Evolutionary conservation across 1,140 invertebrate genomes (phyloP), one percentile per base, ranked within the genome.

Genomic region (Aphaenogaster ashmeadi): DNA sequence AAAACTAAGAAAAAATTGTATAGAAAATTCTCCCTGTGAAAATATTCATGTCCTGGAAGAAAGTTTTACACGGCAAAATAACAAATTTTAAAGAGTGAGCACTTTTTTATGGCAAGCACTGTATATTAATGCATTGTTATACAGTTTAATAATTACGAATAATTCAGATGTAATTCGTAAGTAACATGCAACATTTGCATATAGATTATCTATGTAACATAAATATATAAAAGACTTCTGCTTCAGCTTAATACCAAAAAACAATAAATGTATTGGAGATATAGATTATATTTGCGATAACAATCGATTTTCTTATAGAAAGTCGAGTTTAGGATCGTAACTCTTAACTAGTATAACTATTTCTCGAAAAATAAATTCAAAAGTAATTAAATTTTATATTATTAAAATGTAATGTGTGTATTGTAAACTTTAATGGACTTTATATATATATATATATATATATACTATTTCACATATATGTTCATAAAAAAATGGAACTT

Each of bases 331-430:
- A 18, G 36, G 3, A 62, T 77, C 56, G 27, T 78, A 47, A 62
- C 6, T 6, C 21, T 78, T 41, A 78, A 78, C 56, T 62, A 44
- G 6, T 78, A 33, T 13, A 78, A 78, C 11, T 13, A 21, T 6
- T 33, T 36, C 3, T 33, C 11, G n/a, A 33, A 36, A 64, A n/a
- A 47, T 36, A 36, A 47, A 78, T 36, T 78, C 1, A 64, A 64
- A 15, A 78, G 3, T 33, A 78, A 78, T 33, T 33, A 7, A 58
- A 77, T 47, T 78, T 62, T 78, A 36, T 3, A 62, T 78, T 78
- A 64, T 13, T 36, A n/a, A 62, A 75, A 27, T 5, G 8, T n/a
- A 47, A n/a, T n/a, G n/a, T 36, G 18, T 21, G 38, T 41, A 21
- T 41, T 21, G 62, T 77, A 60, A 41, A 78, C 15, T 64, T 64